Percentiles rank a stretch among this genome's conserved stretches.
Conservation (phyloP, 2,797 vertebrate species). For the Pseudochaenichthys georgianus region DNA sequence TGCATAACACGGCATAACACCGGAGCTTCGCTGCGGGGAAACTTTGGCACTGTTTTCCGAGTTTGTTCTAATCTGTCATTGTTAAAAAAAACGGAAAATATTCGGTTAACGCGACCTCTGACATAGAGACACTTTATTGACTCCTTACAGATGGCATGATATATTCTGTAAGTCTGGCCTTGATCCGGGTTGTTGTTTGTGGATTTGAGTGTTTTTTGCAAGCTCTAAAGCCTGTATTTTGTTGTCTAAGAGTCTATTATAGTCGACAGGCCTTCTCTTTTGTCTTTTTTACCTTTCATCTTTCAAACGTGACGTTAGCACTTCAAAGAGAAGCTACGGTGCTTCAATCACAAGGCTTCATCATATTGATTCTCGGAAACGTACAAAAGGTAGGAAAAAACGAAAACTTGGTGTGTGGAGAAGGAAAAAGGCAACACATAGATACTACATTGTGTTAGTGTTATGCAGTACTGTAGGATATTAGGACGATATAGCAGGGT, state of each 20-base stretch:
- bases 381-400: neutral
- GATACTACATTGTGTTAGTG: neutral
- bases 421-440: neutral
- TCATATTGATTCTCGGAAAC: slow-evolving; percentile 19
- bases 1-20: too few species aligned
- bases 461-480: neutral
- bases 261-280: slow-evolving; percentile 18
- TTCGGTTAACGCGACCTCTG: too few species aligned
- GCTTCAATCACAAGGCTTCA: slow-evolving; percentile 36
- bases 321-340: slow-evolving; percentile 47
- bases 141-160: neutral
- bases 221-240: slow-evolving; percentile 11
- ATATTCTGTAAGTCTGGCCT: neutral
- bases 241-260: slow-evolving; percentile 27
- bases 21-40: too few species aligned
- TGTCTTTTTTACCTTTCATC: slow-evolving; percentile 51
- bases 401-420: too few species aligned
- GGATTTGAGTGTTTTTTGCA: slow-evolving; percentile 1
- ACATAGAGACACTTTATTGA: neutral
- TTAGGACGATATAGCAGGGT: neutral
- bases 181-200: slow-evolving; percentile 5
- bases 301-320: slow-evolving; percentile 23
- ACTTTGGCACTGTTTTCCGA: too few species aligned
- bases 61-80: too few species aligned
- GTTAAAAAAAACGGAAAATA: too few species aligned